Percentiles rank a stretch among this genome's conserved stretches.
phyloP scores from a whole-genome alignment of 2,113 vertebrate species.

The Pelecanoides urinatrix region DNA sequence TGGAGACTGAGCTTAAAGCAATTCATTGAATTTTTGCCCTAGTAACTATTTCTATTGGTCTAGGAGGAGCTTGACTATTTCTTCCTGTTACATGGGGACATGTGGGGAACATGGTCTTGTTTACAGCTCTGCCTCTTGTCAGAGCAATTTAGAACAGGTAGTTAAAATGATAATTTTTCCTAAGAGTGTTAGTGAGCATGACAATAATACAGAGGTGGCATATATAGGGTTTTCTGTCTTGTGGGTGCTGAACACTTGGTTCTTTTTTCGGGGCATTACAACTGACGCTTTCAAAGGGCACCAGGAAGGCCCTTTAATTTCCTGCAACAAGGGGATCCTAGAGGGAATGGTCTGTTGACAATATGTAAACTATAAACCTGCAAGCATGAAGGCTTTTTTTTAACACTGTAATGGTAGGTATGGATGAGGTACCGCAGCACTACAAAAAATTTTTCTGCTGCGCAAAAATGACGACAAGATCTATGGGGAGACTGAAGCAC shows the following conservation, averaged over 20 bases:
- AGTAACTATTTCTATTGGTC: not conserved
- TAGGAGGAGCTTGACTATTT: not conserved
- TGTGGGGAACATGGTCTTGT: not conserved
- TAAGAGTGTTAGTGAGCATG: not conserved
- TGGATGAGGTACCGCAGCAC: not conserved
- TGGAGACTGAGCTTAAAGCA: not conserved
- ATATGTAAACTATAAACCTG: not conserved
- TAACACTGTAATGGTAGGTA: not conserved
- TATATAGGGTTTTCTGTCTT: not conserved
- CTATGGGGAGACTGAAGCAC: not conserved
- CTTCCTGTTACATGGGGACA: not conserved
- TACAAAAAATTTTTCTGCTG: not conserved
- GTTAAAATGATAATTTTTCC: not conserved
- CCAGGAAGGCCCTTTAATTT: too few species aligned
- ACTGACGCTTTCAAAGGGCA: not conserved
- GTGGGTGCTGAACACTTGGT: not conserved
- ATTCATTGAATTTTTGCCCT: rapidly evolving
- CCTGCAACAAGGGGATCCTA: not conserved
- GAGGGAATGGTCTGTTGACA: not conserved
- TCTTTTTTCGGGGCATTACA: rapidly evolving
- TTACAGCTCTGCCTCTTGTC: not conserved
- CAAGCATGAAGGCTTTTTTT: not conserved
- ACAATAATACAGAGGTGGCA: not conserved
- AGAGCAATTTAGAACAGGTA: not conserved
- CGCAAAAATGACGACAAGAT: not conserved